Base-by-base conservation (phyloP, 2,797 vertebrate species). In the Chiloscyllium punctatum region DNA sequence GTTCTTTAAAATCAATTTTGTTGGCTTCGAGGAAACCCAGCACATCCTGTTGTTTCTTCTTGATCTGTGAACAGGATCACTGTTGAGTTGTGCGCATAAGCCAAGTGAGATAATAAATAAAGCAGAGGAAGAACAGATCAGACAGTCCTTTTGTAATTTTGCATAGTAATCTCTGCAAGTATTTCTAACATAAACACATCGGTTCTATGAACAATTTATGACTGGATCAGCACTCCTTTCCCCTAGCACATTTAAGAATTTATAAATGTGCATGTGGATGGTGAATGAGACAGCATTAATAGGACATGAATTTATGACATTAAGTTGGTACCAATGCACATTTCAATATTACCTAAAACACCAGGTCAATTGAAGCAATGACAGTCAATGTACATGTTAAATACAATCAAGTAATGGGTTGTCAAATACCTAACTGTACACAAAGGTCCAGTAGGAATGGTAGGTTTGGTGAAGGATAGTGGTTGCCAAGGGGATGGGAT, bases 41-140 rank as follows among this genome's bases (percentile, higher is more conserved):
- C 69, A 99, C 99, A 97, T 99, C 99, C 96, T 99, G 99, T 96
- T 99, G 99, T 96, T 99, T 99, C 98, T 99, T 99, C 97, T 99
- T 99, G 97, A 99, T 99, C 99, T 99, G 97, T 57, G 69, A 95
- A 95, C 48, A n/a, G 9, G 68, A 94, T 16, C 68, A 71, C 68
- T 51, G 66, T 72, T 94, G 37, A 94, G 68, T 94, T 91, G 57
- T 66, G 88, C 25, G 51, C 42, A 30, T 71, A 42, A 94, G 11
- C n/a, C n/a, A 37, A 94, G 30, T 42, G 33, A 66, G 37, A 51
- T 2, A 88, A 51, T 11, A 53, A 88, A 91, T n/a, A 91, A 91
- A 21, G 18, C 37, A 84, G 18, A 82, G 77, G 42, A 84, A 42
- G 42, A 84, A 66, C 33, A 37, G 53, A 33, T 91, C 30, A 62